Evolutionary conservation across 2,113 vertebrate species (phyloP).

Genomic region (Amia ocellicauda): DNA sequence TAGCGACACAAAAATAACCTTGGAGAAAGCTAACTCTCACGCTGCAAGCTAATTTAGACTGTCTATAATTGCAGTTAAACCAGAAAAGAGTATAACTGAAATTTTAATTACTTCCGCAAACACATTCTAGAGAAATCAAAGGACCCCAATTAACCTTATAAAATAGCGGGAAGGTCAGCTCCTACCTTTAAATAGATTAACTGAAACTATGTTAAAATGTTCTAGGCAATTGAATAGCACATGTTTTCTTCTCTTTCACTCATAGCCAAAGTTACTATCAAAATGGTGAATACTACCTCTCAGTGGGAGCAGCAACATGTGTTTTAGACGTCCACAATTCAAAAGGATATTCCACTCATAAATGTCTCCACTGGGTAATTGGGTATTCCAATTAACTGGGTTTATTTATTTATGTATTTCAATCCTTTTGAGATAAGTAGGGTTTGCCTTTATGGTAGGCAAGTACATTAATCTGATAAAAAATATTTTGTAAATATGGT

Average conservation of each 20-base stretch:
- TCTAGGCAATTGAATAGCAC: neutral
- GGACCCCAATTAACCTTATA: constrained; percentile 17
- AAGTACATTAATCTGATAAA: no score
- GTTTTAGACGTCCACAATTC: no score
- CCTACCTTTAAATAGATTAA: constrained; percentile 7
- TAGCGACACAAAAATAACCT: no score
- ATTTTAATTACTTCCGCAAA: constrained; percentile 18
- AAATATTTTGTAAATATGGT: no score
- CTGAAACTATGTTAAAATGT: constrained; percentile 7
- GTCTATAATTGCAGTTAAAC: neutral
- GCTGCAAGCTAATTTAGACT: constrained; percentile 2
- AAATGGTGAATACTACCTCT: neutral
- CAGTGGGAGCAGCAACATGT: no score
- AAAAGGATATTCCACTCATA: no score
- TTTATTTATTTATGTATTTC: no score
- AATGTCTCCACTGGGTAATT: no score
- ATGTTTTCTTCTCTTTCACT: neutral
- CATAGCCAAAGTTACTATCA: neutral
- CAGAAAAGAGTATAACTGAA: constrained; percentile 10
- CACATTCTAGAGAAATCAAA: neutral
- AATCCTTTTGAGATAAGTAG: no score
- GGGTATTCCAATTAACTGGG: no score
- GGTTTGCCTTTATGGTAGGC: no score
- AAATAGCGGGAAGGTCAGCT: constrained; percentile 3
- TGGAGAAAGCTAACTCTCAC: no score